A percentile compares a stretch with the other conserved stretches of the same genome.
phyloP scores from a whole-genome alignment of 2,113 vertebrate genomes.

The Sebastes schlegelii region DNA sequence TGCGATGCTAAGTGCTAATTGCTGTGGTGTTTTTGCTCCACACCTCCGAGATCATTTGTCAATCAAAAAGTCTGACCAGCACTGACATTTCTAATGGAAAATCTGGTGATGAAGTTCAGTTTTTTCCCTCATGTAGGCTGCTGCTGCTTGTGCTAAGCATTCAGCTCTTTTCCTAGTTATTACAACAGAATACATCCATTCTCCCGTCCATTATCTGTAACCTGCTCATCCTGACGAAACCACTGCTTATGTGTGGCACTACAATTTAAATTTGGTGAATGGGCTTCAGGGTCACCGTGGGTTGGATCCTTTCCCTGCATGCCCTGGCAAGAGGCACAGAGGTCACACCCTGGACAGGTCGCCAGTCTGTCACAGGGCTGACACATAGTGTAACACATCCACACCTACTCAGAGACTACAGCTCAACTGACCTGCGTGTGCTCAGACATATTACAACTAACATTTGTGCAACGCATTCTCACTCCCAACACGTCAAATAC shows the following conservation, averaged over 20 bases:
- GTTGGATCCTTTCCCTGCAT: neutral
- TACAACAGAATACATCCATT: neutral
- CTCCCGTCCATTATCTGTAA: neutral
- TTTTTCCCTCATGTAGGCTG: neutral
- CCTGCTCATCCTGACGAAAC: neutral
- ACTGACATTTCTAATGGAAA: neutral
- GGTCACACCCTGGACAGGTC: no score
- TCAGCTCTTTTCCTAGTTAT: neutral
- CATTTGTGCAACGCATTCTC: neutral
- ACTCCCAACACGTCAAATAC: no score
- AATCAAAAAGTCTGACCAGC: slow-evolving; percentile 26
- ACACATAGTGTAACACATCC: neutral
- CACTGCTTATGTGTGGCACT: neutral
- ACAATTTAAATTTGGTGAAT: neutral
- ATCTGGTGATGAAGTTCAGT: slow-evolving; percentile 3
- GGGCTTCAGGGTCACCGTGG: neutral
- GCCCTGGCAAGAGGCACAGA: neutral
- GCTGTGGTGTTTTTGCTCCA: slow-evolving; percentile 29
- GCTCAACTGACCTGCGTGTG: neutral
- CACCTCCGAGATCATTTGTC: slow-evolving; percentile 38
- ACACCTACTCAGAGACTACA: neutral
- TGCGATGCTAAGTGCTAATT: slow-evolving; percentile 31
- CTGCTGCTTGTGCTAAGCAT: neutral
- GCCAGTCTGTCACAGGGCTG: neutral
- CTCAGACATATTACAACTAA: neutral